A percentile compares a stretch with the other conserved stretches of the same genome.
phyloP scores from a whole-genome alignment of 2,797 vertebrate species.

The Anguilla pacifica region DNA sequence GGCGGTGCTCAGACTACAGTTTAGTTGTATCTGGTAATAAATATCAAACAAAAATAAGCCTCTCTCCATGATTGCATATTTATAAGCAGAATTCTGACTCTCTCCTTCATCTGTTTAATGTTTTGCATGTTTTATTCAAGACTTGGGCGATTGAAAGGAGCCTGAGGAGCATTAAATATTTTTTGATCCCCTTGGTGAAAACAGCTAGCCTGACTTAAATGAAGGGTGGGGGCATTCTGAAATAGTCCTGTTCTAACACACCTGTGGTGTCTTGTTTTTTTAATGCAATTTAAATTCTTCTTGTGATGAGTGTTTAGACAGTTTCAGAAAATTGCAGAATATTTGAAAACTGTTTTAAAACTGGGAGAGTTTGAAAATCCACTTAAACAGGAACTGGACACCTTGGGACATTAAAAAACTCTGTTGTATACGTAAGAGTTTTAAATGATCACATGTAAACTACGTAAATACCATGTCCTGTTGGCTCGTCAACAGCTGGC shows the following conservation, averaged over 20 bases:
- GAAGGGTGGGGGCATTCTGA: slow-evolving; percentile 25
- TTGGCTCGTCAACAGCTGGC: not conserved
- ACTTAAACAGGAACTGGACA: not conserved
- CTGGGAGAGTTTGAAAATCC: not conserved
- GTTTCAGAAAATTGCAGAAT: not conserved
- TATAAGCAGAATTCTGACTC: slow-evolving; percentile 38
- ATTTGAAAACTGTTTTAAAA: not conserved
- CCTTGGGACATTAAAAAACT: no score
- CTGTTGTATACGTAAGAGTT: not conserved
- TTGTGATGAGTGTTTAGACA: not conserved
- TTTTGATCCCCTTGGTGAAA: slow-evolving; percentile 32
- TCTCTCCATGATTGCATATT: slow-evolving; percentile 34
- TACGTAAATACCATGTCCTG: not conserved
- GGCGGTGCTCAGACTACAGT: not conserved
- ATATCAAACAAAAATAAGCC: slow-evolving; percentile 28
- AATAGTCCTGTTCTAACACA: slow-evolving; percentile 30
- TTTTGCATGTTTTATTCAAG: slow-evolving; percentile 51
- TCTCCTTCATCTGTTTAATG: slow-evolving; percentile 27
- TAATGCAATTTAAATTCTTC: not conserved
- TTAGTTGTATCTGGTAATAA: slow-evolving; percentile 28
- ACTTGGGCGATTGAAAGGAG: slow-evolving; percentile 19
- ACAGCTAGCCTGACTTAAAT: slow-evolving; percentile 34
- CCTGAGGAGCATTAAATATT: slow-evolving; percentile 26
- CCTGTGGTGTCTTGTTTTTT: slow-evolving; percentile 16
- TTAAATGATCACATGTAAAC: not conserved